Evolutionary conservation across 2,113 vertebrate genomes (phyloP), one percentile per base, ranked within the genome.

Genomic region (Paradoxurus hermaphroditus): DNA sequence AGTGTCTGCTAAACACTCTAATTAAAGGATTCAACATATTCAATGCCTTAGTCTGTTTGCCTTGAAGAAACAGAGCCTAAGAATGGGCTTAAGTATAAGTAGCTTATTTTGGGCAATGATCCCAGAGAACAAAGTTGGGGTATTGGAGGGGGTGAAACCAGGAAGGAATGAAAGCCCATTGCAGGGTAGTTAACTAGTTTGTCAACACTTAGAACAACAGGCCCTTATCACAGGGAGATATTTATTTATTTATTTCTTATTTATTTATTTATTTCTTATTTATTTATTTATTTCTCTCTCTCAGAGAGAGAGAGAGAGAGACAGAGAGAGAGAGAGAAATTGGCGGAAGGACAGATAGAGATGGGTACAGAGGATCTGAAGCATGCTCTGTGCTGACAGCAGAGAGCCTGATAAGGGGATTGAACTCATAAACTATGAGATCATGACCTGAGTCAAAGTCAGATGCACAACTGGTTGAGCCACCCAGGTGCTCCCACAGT

Each of bases 121-220:
- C 16, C 7, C 1, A 12, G 25, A 13, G 6, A 49, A 41, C 0
- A 53, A 11, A 67, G 12, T 16, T 59, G 2, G 4, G 19, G 8
- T 1, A 5, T 14, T 39, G 14, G 53, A 91, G 65, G 10, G 34
- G 41, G 0, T 63, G 4, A 70, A 96, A 81, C 4, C 4, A 85
- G 9, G 68, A 92, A 91, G 10, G 27, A 85, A 27, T 46, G 25
- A 72, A 78, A 67, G 1, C 31, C 39, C 4, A 25, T 1, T 23
- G 27, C 92, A 73, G 2, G 16, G 1, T 39, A 79, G 18, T 78
- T 90, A 21, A 59, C 23, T 15, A n/a, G 7, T 34, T 44, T 8
- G 23, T 36, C 39, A 46, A 9, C 29, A n/a, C 2, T 83, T 34
- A 70, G 41, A 18, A 56, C 10, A 86, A 34, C 15, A 73, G 46